These are phyloP conservation scores for Drosophila yakuba DNA, from an alignment of 1,140 invertebrate genomes.

Conservation along the genomic window DNA sequence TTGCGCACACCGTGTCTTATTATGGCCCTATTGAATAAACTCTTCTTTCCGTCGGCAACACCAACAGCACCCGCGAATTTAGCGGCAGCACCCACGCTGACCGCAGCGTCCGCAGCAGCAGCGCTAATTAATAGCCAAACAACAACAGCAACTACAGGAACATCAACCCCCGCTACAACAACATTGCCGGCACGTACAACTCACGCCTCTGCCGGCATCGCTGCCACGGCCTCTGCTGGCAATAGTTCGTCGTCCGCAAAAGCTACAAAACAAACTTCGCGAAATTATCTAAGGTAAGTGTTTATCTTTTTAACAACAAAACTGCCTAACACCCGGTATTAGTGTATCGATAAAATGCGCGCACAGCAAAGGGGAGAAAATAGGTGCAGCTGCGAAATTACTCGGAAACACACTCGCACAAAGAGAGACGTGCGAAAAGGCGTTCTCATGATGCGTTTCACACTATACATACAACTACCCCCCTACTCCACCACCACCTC, in stretches of 20 bases:
- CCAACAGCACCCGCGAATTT: slow-evolving; percentile 47
- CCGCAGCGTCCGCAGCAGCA: slow-evolving; percentile 41
- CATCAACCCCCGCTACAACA: slow-evolving; percentile 51
- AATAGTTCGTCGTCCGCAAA: slow-evolving; percentile 79
- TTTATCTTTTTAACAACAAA: slow-evolving; percentile 35
- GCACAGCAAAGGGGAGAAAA: slow-evolving; percentile 35
- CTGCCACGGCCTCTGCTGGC: slow-evolving; percentile 41
- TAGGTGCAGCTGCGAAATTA: slow-evolving; percentile 53
- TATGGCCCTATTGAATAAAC: slow-evolving; percentile 84
- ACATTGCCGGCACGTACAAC: slow-evolving; percentile 69
- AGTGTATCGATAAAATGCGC: slow-evolving; percentile 31
- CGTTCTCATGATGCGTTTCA: slow-evolving; percentile 50
- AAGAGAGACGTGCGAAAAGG: slow-evolving; percentile 29
- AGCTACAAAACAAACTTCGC: slow-evolving; percentile 79
- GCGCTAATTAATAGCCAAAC: slow-evolving; percentile 36
- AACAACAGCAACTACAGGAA: slow-evolving; percentile 24
- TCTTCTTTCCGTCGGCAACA: slow-evolving; percentile 81
- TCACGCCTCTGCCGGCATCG: slow-evolving; percentile 50
- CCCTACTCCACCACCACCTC: neutral
- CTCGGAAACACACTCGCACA: slow-evolving; percentile 3
- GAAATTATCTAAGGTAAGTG: slow-evolving; percentile 85
- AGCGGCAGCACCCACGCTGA: slow-evolving; percentile 51
- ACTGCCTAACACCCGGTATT: slow-evolving; percentile 44
- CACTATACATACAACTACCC: slow-evolving; percentile 9
- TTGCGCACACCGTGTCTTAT: slow-evolving; percentile 74